Evolutionary conservation across 1,140 invertebrate species (phyloP).

Genomic region (Zophobas atratus): DNA sequence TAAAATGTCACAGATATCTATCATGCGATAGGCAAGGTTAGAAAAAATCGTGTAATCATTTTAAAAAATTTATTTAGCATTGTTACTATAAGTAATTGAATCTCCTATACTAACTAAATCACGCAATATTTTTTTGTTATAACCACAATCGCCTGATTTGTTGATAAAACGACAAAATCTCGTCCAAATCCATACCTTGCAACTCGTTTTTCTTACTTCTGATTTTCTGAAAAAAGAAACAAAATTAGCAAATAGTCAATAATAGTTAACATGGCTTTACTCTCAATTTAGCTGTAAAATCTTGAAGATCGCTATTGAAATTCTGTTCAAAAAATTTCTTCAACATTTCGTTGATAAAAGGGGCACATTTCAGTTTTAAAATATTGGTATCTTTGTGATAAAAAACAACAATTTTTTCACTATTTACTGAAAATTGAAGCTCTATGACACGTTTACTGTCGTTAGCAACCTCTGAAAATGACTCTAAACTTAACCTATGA

Average conservation of each 20-base stretch:
- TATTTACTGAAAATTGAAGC: conserved; percentile 49
- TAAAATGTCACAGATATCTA: too few relatives aligned
- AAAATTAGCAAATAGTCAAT: conserved; percentile 1
- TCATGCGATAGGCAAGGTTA: too few relatives aligned
- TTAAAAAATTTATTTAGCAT: too few relatives aligned
- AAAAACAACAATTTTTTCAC: conserved; percentile 42
- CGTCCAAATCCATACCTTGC: background rate
- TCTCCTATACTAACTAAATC: too few relatives aligned
- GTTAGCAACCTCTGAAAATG: conserved; percentile 50
- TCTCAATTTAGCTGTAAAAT: background rate
- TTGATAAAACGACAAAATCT: conserved; percentile 19
- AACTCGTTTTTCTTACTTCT: background rate
- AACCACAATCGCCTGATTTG: conserved; percentile 29
- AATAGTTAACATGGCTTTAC: background rate
- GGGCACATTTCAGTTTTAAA: conserved; percentile 30
- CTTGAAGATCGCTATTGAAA: background rate
- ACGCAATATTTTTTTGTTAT: background rate
- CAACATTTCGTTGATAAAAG: background rate
- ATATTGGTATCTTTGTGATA: conserved; percentile 36
- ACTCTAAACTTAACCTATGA: conserved; percentile 52
- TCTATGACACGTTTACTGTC: conserved; percentile 44
- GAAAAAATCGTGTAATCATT: too few relatives aligned
- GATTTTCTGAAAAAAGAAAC: conserved; percentile 7
- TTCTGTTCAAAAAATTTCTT: conserved; percentile 17
- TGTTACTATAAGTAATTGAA: too few relatives aligned